Evolutionary conservation across 2,888 invertebrate genomes (phyloP), one percentile per base, ranked within the genome.

Genomic region (Drosophila colorata): DNA sequence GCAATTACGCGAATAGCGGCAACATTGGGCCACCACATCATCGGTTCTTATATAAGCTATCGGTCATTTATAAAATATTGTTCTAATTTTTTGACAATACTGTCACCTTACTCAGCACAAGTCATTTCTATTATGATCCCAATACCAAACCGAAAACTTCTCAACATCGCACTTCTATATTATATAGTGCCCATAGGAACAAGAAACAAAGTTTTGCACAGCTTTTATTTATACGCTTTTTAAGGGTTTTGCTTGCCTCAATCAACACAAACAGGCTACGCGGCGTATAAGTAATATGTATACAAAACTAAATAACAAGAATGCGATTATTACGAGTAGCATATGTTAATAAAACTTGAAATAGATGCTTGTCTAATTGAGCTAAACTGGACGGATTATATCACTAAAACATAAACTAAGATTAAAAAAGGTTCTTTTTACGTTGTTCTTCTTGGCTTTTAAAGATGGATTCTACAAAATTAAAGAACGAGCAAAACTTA

Each of bases 291-390:
- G 38, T 38, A 38, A 38, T 16, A 16, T 38, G 9, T 4, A 9
- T 4, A 18, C 5, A 20, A 33, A 20, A 14, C 20, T 33, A 8
- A 33, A 48, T 2, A 49, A 41, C 20, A 23, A n/a, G 4, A 20
- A 31, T 31, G 35, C n/a, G 8, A 16, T 14, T 16, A 16, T 16
- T 9, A 16, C 16, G 16, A 43, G 33, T 33, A 53, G 31, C 33
- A 43, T 43, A 53, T 43, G 43, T 23, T 43, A 53, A 53, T 43
- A 33, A 23, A 43, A 53, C 53, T 53, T 53, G 43, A 20, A 43
- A 40, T 14, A 38, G 18, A 41, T 41, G 41, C 11, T 7, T n/a
- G 28, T 16, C n/a, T 14, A 51, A 25, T n/a, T 5, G 13, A 13
- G 25, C 38, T 51, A 38, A 51, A 51, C 38, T 51, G 52, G 52